Evolutionary conservation across 2,113 vertebrate species (phyloP), one percentile per base, ranked within the genome.

Genomic region (Triplophysa siluroides): DNA sequence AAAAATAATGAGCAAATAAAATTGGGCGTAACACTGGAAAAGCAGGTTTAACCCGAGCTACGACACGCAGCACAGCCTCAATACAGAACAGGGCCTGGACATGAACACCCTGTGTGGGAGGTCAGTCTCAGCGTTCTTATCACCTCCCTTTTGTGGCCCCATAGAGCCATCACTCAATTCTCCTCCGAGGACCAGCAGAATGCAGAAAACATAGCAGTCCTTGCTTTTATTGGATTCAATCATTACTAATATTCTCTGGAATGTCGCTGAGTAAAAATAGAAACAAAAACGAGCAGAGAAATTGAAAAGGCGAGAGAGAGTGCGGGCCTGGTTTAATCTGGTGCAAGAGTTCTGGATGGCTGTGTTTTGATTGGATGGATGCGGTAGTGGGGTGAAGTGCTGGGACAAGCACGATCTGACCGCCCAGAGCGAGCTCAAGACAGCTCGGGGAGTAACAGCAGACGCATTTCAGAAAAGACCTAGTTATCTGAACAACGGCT

Each of bases 341-440:
- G 76, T 81, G 85, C 76, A 80, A 84, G 64, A 67, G 79, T 83
- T 83, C 68, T 78, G 76, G 43, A 86, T 83, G 33, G 69, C 85
- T 62, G 72, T 86, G 79, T 89, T 93, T 89, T 72, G 85, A 86
- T 88, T 89, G 86, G 84, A 81, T 23, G 60, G 23, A 76, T 77
- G 74, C 23, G 52, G 67, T 11, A n/a, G 41, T 71, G 78, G 69
- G 43, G 56, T 80, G 69, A 71, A 54, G 69, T 65, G 19, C 45
- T 65, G n/a, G 63, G 23, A 74, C 24, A 63, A 69, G 70, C 21
- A 43, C 23, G 47, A 75, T 81, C 70, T 78, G 84, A 82, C 78
- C 74, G 84, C 81, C 62, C 70, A 85, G 65, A 71, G 78, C 52
- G 78, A 78, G 68, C 78, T 70, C 64, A 19, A 45, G 47, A 63